Evolutionary conservation across 2,888 invertebrate genomes (phyloP), one percentile per base, ranked within the genome.

Genomic region (Leptothorax acervorum): DNA sequence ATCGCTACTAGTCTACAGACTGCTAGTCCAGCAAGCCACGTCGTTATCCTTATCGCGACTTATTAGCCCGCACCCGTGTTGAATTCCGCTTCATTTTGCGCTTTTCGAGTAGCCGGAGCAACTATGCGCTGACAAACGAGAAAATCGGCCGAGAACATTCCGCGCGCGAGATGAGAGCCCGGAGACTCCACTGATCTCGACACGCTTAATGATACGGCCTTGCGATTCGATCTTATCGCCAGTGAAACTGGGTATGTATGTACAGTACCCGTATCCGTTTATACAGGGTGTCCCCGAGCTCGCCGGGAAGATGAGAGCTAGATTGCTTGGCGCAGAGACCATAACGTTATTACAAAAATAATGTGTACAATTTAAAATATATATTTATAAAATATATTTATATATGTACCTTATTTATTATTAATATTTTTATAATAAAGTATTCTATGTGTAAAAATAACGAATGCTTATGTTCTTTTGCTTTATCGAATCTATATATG

Each of bases 151-250:
- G 45, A 57, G 45, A 57, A 57, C 18, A 65, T 42, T 12, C 23
- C 60, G 39, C 28, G 51, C 23, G 15, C 45, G 28, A 79, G 83
- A 60, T 79, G 63, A 68, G 23, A 45, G 18, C 53, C 9, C 55
- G 63, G 39, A 48, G 45, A 73, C 39, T 55, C 35, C 68, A 18
- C 53, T 35, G 48, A 45, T 70, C 79, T 63, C 78, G 42, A 57
- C 65, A 66, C 28, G 45, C 57, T 85, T 85, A 78, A 86, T 82
- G n/a, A 28, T 60, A 63, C 35, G 31, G 48, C 48, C 75, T 75
- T 68, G 78, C 53, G 79, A 86, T 74, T 85, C 78, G 78, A 86
- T 79, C 65, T 81, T 86, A 85, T 75, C 83, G 71, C 11, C 51
- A 39, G n/a, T 70, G 60, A 79, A 83, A 42, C 57, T 63, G 18